Base-by-base conservation (phyloP, 2,113 vertebrate genomes). In the Festucalex cinctus region DNA sequence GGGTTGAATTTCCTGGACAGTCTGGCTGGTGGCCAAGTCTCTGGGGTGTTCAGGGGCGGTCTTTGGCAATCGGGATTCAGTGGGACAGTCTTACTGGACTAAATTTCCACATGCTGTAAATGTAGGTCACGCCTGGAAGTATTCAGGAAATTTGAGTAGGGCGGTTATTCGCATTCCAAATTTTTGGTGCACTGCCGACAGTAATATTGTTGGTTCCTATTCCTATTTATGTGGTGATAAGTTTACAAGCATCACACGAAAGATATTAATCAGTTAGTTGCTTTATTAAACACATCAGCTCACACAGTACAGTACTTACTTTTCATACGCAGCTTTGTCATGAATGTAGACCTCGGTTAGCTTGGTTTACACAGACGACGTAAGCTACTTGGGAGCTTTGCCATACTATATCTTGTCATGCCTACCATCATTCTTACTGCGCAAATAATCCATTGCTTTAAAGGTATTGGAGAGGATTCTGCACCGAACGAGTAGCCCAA, bases 121-220 rank as follows among this genome's bases (percentile, higher is more conserved):
- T 88, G 77, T 86, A 86, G 79, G 86, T 86, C 85, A 86, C 22
- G 17, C 66, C 63, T 76, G 56, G 65, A 83, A 73, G 76, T 64
- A 54, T 57, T 68, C 19, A 66, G 46, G 68, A 71, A 83, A 81
- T 59, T 41, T 78, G 72, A 80, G 71, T 66, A n/a, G 62, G 61
- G 28, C 9, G 19, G 36, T 36, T 70, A 8, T 43, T 35, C 32
- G 32, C 56, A 70, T 71, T 69, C 35, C 46, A 68, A 14, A 60
- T 61, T 61, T 26, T 65, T 59, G 37, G 57, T 65, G 13, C 1
- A 65, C 26, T 37, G 2, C n/a, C 69, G 49, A 19, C 46, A 37
- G 39, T 26, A 43, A 14, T 62, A 43, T 43, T 62, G n/a, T 57
- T 71, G 43, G 41, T 67, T 53, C 17, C 65, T 32, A 65, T 69